A percentile compares a stretch with the other conserved stretches of the same genome.
phyloP scores from a whole-genome alignment of 1,140 invertebrate species.

The Lysiphlebus fabarum region DNA sequence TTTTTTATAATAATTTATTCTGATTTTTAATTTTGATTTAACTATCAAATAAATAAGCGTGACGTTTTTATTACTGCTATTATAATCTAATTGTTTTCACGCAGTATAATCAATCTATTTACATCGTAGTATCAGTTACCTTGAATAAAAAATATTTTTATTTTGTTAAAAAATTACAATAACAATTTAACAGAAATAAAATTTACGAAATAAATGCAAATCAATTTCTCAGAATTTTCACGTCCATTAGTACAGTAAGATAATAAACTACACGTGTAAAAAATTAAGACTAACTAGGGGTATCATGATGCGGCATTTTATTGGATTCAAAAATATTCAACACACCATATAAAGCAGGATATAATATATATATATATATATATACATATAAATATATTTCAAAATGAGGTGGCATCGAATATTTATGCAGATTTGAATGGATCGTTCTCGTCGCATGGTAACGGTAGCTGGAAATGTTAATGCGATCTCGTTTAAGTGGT shows the following conservation, averaged over 20 bases:
- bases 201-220: slow-evolving; percentile 12
- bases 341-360: not conserved
- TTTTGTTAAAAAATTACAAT: not conserved
- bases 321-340: too few species aligned
- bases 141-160: too few species aligned
- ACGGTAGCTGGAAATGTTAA: slow-evolving; percentile 44
- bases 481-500: slow-evolving; percentile 34
- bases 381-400: not conserved
- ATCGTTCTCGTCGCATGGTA: slow-evolving; percentile 27
- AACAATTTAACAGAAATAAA: not conserved
- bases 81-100: slow-evolving; percentile 38
- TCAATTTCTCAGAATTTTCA: slow-evolving; percentile 33
- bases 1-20: too few species aligned
- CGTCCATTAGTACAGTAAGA: slow-evolving; percentile 36
- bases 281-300: slow-evolving; percentile 31
- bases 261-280: slow-evolving; percentile 41
- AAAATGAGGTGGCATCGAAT: slow-evolving; percentile 22
- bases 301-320: not conserved
- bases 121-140: too few species aligned
- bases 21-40: slow-evolving; percentile 2
- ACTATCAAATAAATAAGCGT: slow-evolving; percentile 20
- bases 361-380: slow-evolving; percentile 3
- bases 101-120: too few species aligned
- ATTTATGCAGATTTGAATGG: slow-evolving; percentile 39
- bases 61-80: slow-evolving; percentile 32